These are phyloP conservation scores for Hapalemur alaotrensis DNA, from an alignment of 2,797 vertebrate genomes.

Conservation along the genomic window DNA sequence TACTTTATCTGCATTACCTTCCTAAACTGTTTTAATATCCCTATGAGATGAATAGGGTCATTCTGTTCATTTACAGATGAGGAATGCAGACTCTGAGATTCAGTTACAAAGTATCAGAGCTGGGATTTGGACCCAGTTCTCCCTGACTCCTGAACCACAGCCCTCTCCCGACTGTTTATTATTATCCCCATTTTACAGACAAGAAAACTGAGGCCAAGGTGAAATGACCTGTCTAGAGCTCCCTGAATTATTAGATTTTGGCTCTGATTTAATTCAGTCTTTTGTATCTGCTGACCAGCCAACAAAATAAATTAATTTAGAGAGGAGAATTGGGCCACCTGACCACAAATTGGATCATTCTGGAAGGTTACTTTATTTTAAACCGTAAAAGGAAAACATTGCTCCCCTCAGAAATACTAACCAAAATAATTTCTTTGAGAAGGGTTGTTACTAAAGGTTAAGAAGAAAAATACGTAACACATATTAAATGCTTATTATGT, in stretches of 20 bases:
- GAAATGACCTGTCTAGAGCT: background rate
- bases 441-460: background rate
- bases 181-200: background rate
- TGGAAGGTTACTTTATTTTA: slow-evolving; percentile 6
- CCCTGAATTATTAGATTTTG: background rate
- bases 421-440: background rate
- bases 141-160: background rate
- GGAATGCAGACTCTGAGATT: background rate
- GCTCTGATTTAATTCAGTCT: background rate
- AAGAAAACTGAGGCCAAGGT: background rate
- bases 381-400: background rate
- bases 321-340: background rate
- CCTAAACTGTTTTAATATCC: background rate
- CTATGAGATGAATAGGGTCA: background rate
- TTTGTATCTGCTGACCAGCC: background rate
- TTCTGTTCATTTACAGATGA: background rate
- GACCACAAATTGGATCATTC: background rate
- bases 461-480: background rate
- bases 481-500: background rate
- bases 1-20: background rate
- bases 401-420: background rate
- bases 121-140: background rate
- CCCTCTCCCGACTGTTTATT: background rate
- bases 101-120: background rate
- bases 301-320: background rate